phyloP scores from a whole-genome alignment of 2,888 invertebrate genomes.

The Brachypalpus laphriformis region DNA sequence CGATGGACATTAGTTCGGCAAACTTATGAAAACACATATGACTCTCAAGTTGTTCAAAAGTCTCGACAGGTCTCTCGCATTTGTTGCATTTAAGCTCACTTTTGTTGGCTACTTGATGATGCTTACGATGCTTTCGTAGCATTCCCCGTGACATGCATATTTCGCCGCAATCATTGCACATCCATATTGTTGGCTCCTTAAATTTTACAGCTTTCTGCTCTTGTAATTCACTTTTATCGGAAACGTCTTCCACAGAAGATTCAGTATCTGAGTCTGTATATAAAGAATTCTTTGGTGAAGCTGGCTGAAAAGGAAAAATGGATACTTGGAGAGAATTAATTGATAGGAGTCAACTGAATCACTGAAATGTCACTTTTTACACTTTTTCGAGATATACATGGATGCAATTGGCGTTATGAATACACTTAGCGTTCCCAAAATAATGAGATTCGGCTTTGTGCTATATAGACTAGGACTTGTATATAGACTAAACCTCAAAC shows the following conservation, averaged over 20 bases:
- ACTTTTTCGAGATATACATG: too few species aligned
- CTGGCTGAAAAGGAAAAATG: background rate
- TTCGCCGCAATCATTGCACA: slow-evolving; percentile 32
- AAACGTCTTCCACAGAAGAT: background rate
- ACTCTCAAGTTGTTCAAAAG: slow-evolving; percentile 2
- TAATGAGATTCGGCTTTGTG: too few species aligned
- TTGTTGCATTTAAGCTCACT: background rate
- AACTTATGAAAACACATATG: slow-evolving; percentile 25
- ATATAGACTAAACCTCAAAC: too few species aligned
- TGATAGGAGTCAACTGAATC: too few species aligned
- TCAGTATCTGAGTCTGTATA: slow-evolving; percentile 10
- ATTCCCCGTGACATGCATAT: background rate
- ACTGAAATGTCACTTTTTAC: too few species aligned
- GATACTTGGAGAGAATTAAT: too few species aligned
- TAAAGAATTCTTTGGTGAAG: slow-evolving; percentile 23
- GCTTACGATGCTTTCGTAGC: slow-evolving; percentile 5
- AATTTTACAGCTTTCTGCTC: background rate
- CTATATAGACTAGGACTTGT: too few species aligned
- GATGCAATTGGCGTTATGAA: too few species aligned
- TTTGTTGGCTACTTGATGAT: background rate
- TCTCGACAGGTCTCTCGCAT: background rate
- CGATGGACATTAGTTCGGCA: background rate
- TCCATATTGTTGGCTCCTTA: background rate
- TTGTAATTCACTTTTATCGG: background rate
- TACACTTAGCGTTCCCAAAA: too few species aligned